Base-by-base conservation (phyloP, 2,113 vertebrate species). In the Anarrhichthys ocellatus region DNA sequence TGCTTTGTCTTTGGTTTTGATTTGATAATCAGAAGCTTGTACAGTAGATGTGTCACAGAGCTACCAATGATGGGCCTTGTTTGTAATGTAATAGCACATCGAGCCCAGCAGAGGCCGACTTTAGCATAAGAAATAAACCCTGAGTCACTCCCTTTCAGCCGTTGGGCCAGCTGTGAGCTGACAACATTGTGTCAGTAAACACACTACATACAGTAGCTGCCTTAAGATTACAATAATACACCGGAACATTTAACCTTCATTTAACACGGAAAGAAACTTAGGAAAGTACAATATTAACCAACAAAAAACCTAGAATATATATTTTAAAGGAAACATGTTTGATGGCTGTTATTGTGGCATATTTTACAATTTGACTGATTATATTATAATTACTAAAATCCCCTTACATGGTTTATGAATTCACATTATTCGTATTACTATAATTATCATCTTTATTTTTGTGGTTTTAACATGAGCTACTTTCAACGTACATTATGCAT, bases 61-160 rank as follows among this genome's bases (percentile, higher is more conserved):
- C 9, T 20, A 6, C 42, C 18, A 32, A 22, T 4, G 9, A 18
- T 9, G 52, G 18, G 7, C 29, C 29, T 27, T 11, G 8, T 6
- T 42, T 20, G 34, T 38, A 5, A 14, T 81, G 88, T 69, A 90
- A 76, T 86, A n/a, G 6, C 69, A 80, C 34, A 18, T 6, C 27
- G 8, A 48, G 11, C 1, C 89, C 91, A 85, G 74, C 85, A 93
- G 91, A 83, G 76, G 88, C 2, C 81, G 82, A 78, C 83, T 14
- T 52, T 4, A 64, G 42, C 73, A 46, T 17, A 20, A 68, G 42
- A 81, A 8, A 86, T 6, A 3, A 56, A 38, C 9, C 15, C 14
- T 7, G 70, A 63, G 82, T 82, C 34, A 67, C 84, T 87, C 84
- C 82, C 59, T 76, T 50, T 52, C 62, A 75, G 46, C 76, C 36